Evolutionary conservation across 2,797 vertebrate genomes (phyloP).

Genomic region (Sebastes iracundus): DNA sequence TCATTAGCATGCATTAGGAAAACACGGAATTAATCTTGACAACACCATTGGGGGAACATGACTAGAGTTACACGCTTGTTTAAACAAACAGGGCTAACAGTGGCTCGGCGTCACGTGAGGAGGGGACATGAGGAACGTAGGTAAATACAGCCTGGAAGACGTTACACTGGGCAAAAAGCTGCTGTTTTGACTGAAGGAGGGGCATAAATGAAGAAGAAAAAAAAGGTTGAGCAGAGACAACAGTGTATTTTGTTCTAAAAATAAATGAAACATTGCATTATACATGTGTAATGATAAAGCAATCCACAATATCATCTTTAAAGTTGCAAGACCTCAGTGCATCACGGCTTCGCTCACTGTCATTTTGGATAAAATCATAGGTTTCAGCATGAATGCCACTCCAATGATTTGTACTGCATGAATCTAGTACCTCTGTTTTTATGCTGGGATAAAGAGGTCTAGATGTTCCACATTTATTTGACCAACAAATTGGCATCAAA

Average conservation of each 20-base stretch:
- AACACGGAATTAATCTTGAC: conserved; percentile 82
- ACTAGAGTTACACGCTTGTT: conserved; percentile 69
- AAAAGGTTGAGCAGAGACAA: neutral
- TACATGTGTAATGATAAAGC: conserved; percentile 38
- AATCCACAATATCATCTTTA: conserved; percentile 42
- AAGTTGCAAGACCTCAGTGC: conserved; percentile 60
- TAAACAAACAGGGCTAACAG: conserved; percentile 62
- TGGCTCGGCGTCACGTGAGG: conserved; percentile 21
- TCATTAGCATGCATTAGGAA: conserved; percentile 88
- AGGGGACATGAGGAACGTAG: neutral
- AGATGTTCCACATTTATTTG: conserved; percentile 42
- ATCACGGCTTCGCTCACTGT: conserved; percentile 38
- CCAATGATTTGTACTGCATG: conserved; percentile 39
- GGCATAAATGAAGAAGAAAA: neutral
- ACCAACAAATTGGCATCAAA: conserved; percentile 22
- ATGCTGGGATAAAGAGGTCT: neutral
- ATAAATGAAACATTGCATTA: conserved; percentile 52
- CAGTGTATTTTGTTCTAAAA: conserved; percentile 31
- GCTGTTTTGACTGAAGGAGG: neutral
- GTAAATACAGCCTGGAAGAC: conserved; percentile 38
- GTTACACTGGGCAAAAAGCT: conserved; percentile 22
- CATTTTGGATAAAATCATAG: conserved; percentile 54
- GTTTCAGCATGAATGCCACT: conserved; percentile 61
- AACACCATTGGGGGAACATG: conserved; percentile 67
- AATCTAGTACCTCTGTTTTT: conserved; percentile 7